Base-by-base conservation (phyloP, 2,113 vertebrate species). In the Zapus hudsonius region DNA sequence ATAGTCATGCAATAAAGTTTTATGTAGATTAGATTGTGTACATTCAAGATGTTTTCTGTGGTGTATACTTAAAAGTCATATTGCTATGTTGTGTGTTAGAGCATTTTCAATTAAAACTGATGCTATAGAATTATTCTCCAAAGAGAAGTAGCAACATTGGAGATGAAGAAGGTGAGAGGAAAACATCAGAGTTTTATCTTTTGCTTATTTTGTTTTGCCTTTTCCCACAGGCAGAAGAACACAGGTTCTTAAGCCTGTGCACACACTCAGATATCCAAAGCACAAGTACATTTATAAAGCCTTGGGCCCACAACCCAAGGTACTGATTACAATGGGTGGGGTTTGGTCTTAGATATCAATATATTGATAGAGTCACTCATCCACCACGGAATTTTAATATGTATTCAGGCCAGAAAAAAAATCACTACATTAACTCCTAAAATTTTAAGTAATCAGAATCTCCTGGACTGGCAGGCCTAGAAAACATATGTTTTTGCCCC, bases 1-100 rank as follows among this genome's bases (percentile, higher is more conserved):
- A 85, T 52, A 74, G 44, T 64, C 22, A 52, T 87, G 57, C 82
- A 88, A 92, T 81, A 90, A 70, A 44, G 47, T 66, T 36, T 79
- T 84, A 70, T 57, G 73, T 16, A 91, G 44, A 81, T 86, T 87
- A 76, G 16, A 87, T 74, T 84, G 44, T 76, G 17, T 0, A 47
- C 22, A 57, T 27, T 85, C 52, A 70, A 90, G 38, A 78, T 40
- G 16, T 69, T 94, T 87, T 61, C 40, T 73, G 42, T 66, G 36
- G 12, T 19, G 13, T 84, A 82, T 57, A 76, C 36, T 85, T 96
- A 74, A 88, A 84, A 91, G 90, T 42, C 31, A 40, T 90, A 94
- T 69, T 82, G n/a, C 57, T 92, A 59, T 38, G 12, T 61, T 87
- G 4, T 80, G 76, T 87, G 29, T 86, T 75, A 70, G 1, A 38